Evolutionary conservation across 1,140 invertebrate genomes (phyloP).

Genomic region (Steinernema khuongi): DNA sequence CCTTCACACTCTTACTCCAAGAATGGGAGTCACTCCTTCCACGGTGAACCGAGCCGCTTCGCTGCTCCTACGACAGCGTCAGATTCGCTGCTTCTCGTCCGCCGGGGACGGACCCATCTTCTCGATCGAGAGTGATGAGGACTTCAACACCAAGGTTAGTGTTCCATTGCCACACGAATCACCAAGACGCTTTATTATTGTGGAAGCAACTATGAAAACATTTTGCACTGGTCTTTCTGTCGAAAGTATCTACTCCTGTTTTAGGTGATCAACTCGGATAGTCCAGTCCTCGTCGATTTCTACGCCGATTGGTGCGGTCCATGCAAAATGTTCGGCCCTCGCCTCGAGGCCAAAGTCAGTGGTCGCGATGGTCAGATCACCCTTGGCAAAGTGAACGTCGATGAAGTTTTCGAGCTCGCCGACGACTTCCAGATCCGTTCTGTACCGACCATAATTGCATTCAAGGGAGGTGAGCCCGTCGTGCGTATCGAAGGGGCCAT

Average conservation of each 20-base stretch:
- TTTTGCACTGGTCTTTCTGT: background rate
- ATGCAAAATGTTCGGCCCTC: conserved; percentile 81
- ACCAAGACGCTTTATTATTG: background rate
- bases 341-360: conserved; percentile 59
- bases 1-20: background rate
- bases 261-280: conserved; percentile 62
- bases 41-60: background rate
- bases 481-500: background rate
- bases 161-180: background rate
- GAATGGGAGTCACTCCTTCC: background rate
- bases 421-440: conserved; percentile 26
- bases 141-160: background rate
- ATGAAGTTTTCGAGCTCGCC: conserved; percentile 28
- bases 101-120: background rate
- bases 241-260: background rate
- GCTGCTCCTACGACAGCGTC: background rate
- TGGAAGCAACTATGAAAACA: background rate
- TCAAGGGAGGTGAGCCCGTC: conserved; percentile 27
- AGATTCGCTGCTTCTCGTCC: background rate
- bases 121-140: background rate
- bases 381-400: conserved; percentile 30
- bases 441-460: conserved; percentile 31
- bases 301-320: conserved; percentile 70
- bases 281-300: conserved; percentile 78
- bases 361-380: conserved; percentile 19